Conservation (phyloP, 2,888 invertebrate species). For the Lasioglossum zephyrum region DNA sequence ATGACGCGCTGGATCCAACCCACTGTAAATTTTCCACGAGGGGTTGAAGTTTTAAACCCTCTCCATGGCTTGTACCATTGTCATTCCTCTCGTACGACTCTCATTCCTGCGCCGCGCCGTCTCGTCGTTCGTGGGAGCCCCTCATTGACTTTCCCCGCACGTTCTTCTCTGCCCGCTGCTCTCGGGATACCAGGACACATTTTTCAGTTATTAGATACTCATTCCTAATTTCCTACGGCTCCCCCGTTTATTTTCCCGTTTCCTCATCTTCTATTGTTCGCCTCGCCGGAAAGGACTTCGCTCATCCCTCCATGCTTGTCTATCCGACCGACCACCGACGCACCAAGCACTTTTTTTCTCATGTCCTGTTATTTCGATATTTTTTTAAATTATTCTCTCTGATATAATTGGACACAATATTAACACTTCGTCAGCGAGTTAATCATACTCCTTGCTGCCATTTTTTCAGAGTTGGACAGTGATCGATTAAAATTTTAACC, state of each 20-base stretch:
- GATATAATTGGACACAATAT: not conserved
- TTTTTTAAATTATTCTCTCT: not conserved
- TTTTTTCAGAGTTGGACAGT: not conserved
- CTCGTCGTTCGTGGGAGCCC: constrained; percentile 54
- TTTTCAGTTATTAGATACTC: constrained; percentile 78
- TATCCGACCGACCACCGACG: not conserved
- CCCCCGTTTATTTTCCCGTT: constrained; percentile 64
- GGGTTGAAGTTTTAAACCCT: constrained; percentile 78
- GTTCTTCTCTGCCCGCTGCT: constrained; percentile 53
- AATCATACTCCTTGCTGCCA: not conserved
- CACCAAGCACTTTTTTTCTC: not conserved
- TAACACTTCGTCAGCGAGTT: not conserved
- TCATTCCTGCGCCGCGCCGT: constrained; percentile 66
- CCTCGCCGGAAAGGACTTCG: not conserved
- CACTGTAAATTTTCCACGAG: constrained; percentile 80
- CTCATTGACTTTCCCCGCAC: constrained; percentile 71
- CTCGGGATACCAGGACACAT: constrained; percentile 70
- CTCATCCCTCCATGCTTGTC: constrained; percentile 21
- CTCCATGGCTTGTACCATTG: constrained; percentile 74
- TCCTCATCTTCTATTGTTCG: constrained; percentile 62
- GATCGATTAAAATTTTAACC: too few species aligned
- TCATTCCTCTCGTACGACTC: constrained; percentile 75
- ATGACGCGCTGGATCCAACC: constrained; percentile 83
- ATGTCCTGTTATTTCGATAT: not conserved
- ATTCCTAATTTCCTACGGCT: constrained; percentile 72